Evolutionary conservation across 2,797 vertebrate species (phyloP).

Genomic region (Chaetodon trifasciatus): DNA sequence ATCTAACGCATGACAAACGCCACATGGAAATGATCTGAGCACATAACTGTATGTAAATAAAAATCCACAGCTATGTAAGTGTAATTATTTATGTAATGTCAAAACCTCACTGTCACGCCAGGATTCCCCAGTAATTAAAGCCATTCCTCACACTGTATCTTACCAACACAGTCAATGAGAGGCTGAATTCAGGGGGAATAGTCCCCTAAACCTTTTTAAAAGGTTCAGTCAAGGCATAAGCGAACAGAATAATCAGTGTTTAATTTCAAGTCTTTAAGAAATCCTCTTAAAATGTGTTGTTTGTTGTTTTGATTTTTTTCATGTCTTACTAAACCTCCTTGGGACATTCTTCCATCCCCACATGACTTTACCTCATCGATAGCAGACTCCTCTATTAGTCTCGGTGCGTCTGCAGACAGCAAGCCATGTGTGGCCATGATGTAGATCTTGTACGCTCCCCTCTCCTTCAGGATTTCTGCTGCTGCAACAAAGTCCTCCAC

Average conservation of each 20-base stretch:
- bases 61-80: not conserved
- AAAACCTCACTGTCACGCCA: not conserved
- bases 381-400: slow-evolving; percentile 95
- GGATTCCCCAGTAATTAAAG: not conserved
- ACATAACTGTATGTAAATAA: slow-evolving; percentile 5
- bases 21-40: not conserved
- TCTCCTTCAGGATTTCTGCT: slow-evolving; percentile 96
- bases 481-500: slow-evolving; percentile 96
- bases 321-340: not conserved
- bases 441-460: slow-evolving; percentile 98
- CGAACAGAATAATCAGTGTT: not conserved
- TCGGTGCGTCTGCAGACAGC: slow-evolving; percentile 95
- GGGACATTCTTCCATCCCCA: not conserved
- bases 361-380: slow-evolving; percentile 91
- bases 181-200: not conserved
- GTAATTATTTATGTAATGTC: not conserved
- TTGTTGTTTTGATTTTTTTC: not conserved
- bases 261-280: not conserved
- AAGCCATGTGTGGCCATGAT: slow-evolving; percentile 98
- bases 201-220: not conserved
- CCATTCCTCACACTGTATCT: not conserved
- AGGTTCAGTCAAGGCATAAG: not conserved
- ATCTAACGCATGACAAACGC: not conserved
- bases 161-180: not conserved
- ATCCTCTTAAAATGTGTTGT: not conserved